phyloP scores from a whole-genome alignment of 1,140 invertebrate species.

The Pseudoatta argentina region DNA sequence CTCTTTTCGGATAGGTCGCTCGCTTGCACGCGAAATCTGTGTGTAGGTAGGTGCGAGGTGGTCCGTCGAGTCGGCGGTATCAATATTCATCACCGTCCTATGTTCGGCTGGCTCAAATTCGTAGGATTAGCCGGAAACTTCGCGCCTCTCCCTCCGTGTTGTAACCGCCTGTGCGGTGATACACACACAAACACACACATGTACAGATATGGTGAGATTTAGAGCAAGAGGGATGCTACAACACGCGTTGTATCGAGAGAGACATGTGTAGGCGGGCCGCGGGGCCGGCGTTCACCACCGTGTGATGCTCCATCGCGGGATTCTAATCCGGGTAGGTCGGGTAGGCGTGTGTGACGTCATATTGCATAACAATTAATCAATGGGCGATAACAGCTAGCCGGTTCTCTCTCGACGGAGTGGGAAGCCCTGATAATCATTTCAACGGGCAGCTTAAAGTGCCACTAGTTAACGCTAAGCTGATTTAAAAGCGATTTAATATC shows the following conservation, averaged over 20 bases:
- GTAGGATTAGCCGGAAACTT: constrained; percentile 85
- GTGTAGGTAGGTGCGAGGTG: constrained; percentile 51
- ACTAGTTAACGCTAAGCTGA: constrained; percentile 87
- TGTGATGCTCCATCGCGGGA: constrained; percentile 77
- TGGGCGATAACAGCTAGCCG: constrained; percentile 85
- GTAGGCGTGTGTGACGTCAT: constrained; percentile 84
- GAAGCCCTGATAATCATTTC: constrained; percentile 87
- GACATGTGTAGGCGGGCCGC: constrained; percentile 27
- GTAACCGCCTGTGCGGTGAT: constrained; percentile 57
- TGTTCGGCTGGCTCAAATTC: constrained; percentile 86
- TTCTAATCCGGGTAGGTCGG: constrained; percentile 82
- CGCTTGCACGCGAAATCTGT: constrained; percentile 38
- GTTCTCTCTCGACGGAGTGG: constrained; percentile 82
- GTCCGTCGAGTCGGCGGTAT: constrained; percentile 78
- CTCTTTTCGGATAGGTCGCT: constrained; percentile 8
- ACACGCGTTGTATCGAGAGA: constrained; percentile 17
- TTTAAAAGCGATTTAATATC: constrained; percentile 87
- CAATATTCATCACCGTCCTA: constrained; percentile 87
- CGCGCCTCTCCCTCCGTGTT: constrained; percentile 78
- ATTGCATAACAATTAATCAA: constrained; percentile 88
- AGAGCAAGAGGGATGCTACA: constrained; percentile 24
- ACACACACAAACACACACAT: not conserved
- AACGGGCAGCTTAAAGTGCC: constrained; percentile 87
- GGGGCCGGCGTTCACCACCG: constrained; percentile 68
- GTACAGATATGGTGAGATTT: constrained; percentile 9